These are phyloP conservation scores for Drosophila mojavensis DNA, from an alignment of 1,140 invertebrate genomes.

Conservation along the genomic window DNA sequence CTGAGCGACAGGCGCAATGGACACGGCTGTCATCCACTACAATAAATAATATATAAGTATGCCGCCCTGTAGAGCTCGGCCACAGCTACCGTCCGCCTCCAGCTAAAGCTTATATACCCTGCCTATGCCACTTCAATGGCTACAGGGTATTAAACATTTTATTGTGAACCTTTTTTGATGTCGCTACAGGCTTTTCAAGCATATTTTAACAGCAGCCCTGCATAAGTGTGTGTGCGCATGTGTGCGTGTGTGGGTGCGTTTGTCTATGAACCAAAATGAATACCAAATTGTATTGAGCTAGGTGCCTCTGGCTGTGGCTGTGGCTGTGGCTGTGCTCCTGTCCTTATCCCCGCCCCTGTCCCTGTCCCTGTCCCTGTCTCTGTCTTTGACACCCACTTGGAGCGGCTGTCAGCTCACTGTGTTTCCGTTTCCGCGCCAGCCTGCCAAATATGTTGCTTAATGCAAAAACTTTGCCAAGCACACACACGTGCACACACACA, in stretches of 20 bases:
- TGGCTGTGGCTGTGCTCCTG: not conserved
- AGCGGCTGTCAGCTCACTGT: constrained; percentile 35
- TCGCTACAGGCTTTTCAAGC: constrained; percentile 3
- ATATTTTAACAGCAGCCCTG: not conserved
- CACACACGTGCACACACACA: not conserved
- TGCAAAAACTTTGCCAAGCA: constrained; percentile 60
- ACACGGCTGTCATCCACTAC: too few species aligned
- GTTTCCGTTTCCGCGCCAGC: constrained; percentile 47
- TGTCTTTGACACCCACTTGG: not conserved
- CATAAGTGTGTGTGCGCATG: not conserved
- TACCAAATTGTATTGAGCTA: constrained; percentile 28
- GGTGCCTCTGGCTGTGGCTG: not conserved
- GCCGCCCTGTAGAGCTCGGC: too few species aligned
- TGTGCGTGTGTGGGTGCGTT: not conserved
- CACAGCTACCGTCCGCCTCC: too few species aligned
- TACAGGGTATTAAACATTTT: not conserved
- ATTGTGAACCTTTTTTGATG: constrained; percentile 1
- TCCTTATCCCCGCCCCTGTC: not conserved
- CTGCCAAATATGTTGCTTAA: constrained; percentile 47
- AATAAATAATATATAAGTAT: too few species aligned
- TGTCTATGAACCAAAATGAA: constrained; percentile 25
- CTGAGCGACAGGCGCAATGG: too few species aligned
- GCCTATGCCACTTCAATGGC: too few species aligned
- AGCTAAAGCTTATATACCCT: too few species aligned
- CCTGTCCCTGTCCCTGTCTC: not conserved